Base-by-base conservation (phyloP, 2,797 vertebrate species). In the Catharus ustulatus region DNA sequence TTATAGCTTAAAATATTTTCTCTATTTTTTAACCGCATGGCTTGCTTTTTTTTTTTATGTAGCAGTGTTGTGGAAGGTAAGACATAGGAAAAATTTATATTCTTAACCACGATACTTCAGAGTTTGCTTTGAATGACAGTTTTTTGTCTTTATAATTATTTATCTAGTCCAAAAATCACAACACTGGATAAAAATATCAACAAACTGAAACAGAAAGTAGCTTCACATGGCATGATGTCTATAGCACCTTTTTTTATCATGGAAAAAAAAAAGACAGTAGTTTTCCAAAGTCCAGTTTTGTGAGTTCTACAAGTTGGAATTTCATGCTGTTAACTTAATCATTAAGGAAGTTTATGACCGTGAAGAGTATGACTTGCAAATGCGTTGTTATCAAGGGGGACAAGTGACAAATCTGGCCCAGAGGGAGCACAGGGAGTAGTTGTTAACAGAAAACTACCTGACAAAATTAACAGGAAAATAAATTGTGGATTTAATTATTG, bases 291-390 rank as follows among this genome's bases (percentile, higher is more conserved):
- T 58, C 75, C 29, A 21, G 11, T 91, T 85, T 80, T 75, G 23
- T 87, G 49, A 87, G 55, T 92, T 16, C 26, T 64, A 36, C 36
- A 45, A 48, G 36, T 51, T 76, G 71, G 38, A 93, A 81, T 93
- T 83, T 91, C 66, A 48, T 89, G 58, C 43, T 72, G n/a, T 90
- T 93, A 89, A 92, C 93, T 68, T 92, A 89, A 75, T 81, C 9
- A 22, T 68, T 87, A 78, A 66, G 69, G 40, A 68, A 75, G 62
- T 83, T 92, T 95, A 92, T 94, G 84, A 91, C 61, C n/a, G 27
- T 93, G 79, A 93, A 85, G 66, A 71, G 61, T 80, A 89, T 51
- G 75, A 84, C 69, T 89, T 81, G 89, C 62, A 93, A 90, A 87
- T 84, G 64, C 17, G 20, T 71, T 74, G 9, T 8, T 78, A 69